Percentiles rank a stretch among this genome's conserved stretches.
These are phyloP conservation scores for Aphyosemion australe DNA, from an alignment of 2,113 vertebrate species.

Conservation along the genomic window DNA sequence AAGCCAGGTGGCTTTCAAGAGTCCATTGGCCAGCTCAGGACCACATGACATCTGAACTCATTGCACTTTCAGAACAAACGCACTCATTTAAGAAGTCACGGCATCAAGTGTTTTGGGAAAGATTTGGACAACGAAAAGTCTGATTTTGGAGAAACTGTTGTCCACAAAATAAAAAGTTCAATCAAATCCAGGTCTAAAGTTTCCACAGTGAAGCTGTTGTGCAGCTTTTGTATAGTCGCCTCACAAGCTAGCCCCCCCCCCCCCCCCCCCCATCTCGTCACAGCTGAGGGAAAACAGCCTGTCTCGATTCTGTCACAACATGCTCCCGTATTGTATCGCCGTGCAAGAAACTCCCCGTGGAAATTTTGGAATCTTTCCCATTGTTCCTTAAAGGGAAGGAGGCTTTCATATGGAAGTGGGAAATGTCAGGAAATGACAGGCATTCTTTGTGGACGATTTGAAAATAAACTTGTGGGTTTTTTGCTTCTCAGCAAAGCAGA, in stretches of 20 bases:
- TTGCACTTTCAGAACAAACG: conserved; percentile 33
- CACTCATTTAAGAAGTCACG: conserved; percentile 26
- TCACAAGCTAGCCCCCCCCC: conserved; percentile 33
- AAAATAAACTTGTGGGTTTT: conserved; percentile 81
- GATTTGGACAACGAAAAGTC: too few relatives aligned
- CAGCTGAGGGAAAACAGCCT: conserved; percentile 50
- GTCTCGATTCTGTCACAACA: conserved; percentile 60
- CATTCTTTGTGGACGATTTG: conserved; percentile 82
- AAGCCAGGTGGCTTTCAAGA: conserved; percentile 66
- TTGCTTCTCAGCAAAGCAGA: conserved; percentile 65
- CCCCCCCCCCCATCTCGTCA: conserved; percentile 26
- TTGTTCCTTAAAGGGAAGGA: conserved; percentile 72
- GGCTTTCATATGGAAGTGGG: conserved; percentile 78
- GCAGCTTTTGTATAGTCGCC: conserved; percentile 34
- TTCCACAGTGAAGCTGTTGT: conserved; percentile 17
- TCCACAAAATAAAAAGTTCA: not conserved
- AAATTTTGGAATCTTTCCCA: conserved; percentile 74
- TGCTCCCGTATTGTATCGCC: conserved; percentile 55
- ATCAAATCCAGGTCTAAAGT: not conserved
- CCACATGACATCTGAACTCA: conserved; percentile 64
- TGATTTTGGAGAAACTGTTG: not conserved
- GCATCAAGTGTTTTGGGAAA: too few relatives aligned
- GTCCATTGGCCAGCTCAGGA: conserved; percentile 33
- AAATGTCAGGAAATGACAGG: conserved; percentile 85
- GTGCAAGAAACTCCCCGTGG: conserved; percentile 61